Base-by-base conservation (phyloP, 1,140 invertebrate species). In the Scylla paramamosain region DNA sequence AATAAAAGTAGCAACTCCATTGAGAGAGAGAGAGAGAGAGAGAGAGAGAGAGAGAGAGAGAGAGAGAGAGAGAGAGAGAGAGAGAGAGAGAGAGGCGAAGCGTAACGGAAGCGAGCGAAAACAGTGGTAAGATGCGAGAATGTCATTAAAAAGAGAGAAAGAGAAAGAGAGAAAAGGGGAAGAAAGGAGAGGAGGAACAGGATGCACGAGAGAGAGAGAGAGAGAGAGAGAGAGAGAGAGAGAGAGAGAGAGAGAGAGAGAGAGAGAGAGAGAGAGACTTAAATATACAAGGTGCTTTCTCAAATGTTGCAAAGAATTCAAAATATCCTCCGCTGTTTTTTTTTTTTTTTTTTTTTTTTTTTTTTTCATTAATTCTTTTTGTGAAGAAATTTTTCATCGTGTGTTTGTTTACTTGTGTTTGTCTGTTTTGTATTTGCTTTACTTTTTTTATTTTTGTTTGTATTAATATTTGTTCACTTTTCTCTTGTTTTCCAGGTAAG, bases 211-310 rank as follows among this genome's bases (percentile, higher is more conserved):
- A 87, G 29, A 39, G 84, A 87, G 84, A 87, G 84, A 87, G 84
- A 87, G 84, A 87, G 84, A 87, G 84, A 87, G 84, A 87, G 84
- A 87, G 84, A 87, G 84, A 39, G n/a, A 77, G 67, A 59, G 52
- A 87, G 84, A 87, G 84, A 87, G 84, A 87, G 84, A 86, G 84
- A 86, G 84, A 86, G 84, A 86, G 84, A 86, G 84, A 86, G 84
- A 86, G 84, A 86, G 84, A 87, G 84, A 39, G n/a, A 39, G n/a
- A n/a, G 67, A n/a, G 67, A 77, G 25, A 77, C 20, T 12, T 12
- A 20, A 77, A n/a, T 7, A 77, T 0, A 20, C 12, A 77, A n/a
- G 67, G 25, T n/a, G n/a, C 20, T 59, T n/a, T 77, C 67, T 77
- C 67, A 77, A 77, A 77, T 77, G 67, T 77, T n/a, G 8, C n/a